These are phyloP conservation scores for Microplitis deprimator DNA, from an alignment of 2,888 invertebrate genomes.

Conservation along the genomic window DNA sequence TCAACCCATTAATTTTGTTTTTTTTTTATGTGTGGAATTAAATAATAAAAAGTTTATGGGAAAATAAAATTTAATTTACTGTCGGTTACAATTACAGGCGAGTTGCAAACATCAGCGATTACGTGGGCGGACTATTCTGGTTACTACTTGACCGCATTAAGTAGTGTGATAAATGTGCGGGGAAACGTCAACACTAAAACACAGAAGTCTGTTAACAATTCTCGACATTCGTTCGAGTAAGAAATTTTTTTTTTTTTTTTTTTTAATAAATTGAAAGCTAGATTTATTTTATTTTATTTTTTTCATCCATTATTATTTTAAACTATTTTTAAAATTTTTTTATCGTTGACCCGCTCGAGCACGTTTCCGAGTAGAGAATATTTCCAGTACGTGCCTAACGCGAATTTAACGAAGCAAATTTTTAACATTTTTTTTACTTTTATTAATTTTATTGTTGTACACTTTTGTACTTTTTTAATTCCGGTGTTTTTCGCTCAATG, in stretches of 20 bases:
- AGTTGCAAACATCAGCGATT: neutral
- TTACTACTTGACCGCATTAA: neutral
- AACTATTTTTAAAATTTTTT: constrained; percentile 2
- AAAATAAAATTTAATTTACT: too few relatives aligned
- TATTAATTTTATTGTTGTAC: neutral
- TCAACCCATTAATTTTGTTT: too few relatives aligned
- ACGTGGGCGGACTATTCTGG: neutral
- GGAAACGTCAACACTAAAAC: neutral
- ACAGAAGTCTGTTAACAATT: neutral
- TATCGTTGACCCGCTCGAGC: constrained; percentile 20
- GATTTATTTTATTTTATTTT: too few relatives aligned
- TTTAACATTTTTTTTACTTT: constrained; percentile 6
- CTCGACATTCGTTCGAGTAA: too few relatives aligned
- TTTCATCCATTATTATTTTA: constrained; percentile 5
- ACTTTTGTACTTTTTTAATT: neutral
- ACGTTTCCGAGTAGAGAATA: constrained; percentile 19
- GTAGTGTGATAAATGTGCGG: neutral
- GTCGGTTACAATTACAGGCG: too few relatives aligned
- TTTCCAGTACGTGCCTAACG: constrained; percentile 18
- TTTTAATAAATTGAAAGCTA: too few relatives aligned
- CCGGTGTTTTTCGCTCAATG: too few relatives aligned
- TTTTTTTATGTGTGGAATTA: too few relatives aligned
- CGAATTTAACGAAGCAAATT: constrained; percentile 7
- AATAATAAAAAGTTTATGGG: too few relatives aligned
- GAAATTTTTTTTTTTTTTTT: too few relatives aligned